Evolutionary conservation across 2,888 invertebrate genomes (phyloP), one percentile per base, ranked within the genome.

Genomic region (Zeuzera pyrina): DNA sequence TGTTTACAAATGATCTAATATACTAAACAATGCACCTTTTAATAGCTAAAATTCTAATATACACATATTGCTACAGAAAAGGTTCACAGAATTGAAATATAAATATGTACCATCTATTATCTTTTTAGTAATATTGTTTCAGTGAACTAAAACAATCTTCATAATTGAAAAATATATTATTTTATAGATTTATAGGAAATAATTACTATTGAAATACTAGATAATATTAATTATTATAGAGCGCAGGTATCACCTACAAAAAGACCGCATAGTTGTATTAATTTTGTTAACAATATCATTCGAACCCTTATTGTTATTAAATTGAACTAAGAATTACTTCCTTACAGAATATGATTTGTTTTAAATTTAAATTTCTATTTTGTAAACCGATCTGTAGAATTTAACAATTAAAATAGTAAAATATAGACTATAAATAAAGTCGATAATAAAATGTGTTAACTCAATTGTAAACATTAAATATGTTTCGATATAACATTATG

Each of bases 401-500:
- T 53, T 52, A 58, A 61, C 61, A 64, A 61, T 61, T 48, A 43
- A 56, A 61, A 68, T 67, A 70, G 59, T 59, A 68, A 69, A 66
- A 60, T 66, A 67, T 60, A 66, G 61, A 62, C 57, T 64, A 58
- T 57, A 43, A 19, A 63, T 69, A 65, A 63, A 62, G 62, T 68
- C 63, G 62, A 64, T 54, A 61, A 58, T 73, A 72, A 65, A 62
- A 73, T 67, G 72, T 49, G 48, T 68, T 71, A 71, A 68, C 63
- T 59, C 57, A 59, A 65, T n/a, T n/a, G 61, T 68, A 71, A 70
- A 70, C 67, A 74, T 71, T 66, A 63, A 67, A 69, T 67, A 72
- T 66, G 50, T 49, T 57, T 60, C 62, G 65, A 65, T 58, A 57
- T 66, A 70, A 67, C 59, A 57, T 61, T 58, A 57, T 35, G 41